Conservation (phyloP, 2,797 vertebrate genomes). For the Syndactyla subalaris region DNA sequence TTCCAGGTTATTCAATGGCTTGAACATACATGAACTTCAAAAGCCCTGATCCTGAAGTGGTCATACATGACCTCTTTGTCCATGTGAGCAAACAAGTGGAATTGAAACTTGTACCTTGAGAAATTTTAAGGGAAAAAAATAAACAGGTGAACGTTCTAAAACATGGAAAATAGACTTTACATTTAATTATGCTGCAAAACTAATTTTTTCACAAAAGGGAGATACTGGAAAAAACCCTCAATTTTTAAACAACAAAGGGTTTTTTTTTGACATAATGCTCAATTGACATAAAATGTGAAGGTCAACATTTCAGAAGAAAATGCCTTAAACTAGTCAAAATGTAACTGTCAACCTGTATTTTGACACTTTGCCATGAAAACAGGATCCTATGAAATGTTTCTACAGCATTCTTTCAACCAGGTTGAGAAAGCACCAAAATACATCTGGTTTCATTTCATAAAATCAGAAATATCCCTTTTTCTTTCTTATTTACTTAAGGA, state of each 20-base stretch:
- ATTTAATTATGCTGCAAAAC: neutral
- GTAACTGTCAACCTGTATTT: neutral
- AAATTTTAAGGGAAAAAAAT: neutral
- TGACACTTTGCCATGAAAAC: neutral
- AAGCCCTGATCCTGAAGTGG: neutral
- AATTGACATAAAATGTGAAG: neutral
- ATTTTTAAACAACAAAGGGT: neutral
- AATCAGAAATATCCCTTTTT: neutral
- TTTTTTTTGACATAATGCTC: neutral
- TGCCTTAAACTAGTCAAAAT: neutral
- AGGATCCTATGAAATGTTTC: neutral
- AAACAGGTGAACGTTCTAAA: neutral
- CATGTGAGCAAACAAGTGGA: neutral
- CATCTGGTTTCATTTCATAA: neutral
- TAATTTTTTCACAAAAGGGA: neutral
- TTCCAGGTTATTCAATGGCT: neutral
- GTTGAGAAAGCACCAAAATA: neutral
- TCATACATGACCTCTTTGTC: neutral
- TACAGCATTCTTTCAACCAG: neutral
- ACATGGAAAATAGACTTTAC: neutral
- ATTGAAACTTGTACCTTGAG: neutral
- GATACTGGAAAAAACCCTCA: rapidly evolving
- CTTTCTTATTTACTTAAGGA: neutral
- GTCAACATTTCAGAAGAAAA: neutral
- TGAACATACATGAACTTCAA: neutral